Evolutionary conservation across 2,113 vertebrate genomes (phyloP), one percentile per base, ranked within the genome.

Genomic region (Struthidea cinerea): DNA sequence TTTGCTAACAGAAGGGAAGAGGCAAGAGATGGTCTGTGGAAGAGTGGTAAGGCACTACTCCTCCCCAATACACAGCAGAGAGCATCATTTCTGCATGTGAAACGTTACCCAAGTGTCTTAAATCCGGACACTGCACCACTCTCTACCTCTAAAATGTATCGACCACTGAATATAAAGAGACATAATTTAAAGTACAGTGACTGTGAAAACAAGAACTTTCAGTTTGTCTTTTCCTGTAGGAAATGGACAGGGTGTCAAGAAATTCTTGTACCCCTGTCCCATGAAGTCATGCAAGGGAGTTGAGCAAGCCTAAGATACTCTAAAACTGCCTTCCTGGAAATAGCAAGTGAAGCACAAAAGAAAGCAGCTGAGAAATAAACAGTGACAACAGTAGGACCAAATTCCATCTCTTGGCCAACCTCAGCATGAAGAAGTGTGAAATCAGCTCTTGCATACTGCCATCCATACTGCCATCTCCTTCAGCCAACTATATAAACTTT

Each of bases 321-420:
- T 49, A 68, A 74, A 94, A 63, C 33, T 46, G 32, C 11, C 41
- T 83, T 89, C 50, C 89, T 73, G 63, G 64, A 71, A 93, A 47
- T 1, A 91, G 75, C 18, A 67, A 84, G n/a, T 32, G 63, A 85
- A 94, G 42, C 26, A 89, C 61, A 78, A 93, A 85, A 30, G 37
- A 88, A 91, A 95, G 60, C 74, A 94, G 50, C 39, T 69, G 69
- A 70, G 69, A 90, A 96, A 77, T 46, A 41, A 87, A 89, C 24
- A 59, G 20, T 47, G 56, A 60, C 42, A 76, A 55, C 27, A 68
- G 70, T 3, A 67, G 65, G 65, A 84, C 16, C 39, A 82, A 87
- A 78, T 53, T 41, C 47, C 7, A 4, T 61, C 49, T 67, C 84
- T 65, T 83, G 78, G 70, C 57, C 85, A 82, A 65, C 26, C 78